Evolutionary conservation across 2,113 vertebrate genomes (phyloP), one percentile per base, ranked within the genome.

Genomic region (Camelus dromedarius): DNA sequence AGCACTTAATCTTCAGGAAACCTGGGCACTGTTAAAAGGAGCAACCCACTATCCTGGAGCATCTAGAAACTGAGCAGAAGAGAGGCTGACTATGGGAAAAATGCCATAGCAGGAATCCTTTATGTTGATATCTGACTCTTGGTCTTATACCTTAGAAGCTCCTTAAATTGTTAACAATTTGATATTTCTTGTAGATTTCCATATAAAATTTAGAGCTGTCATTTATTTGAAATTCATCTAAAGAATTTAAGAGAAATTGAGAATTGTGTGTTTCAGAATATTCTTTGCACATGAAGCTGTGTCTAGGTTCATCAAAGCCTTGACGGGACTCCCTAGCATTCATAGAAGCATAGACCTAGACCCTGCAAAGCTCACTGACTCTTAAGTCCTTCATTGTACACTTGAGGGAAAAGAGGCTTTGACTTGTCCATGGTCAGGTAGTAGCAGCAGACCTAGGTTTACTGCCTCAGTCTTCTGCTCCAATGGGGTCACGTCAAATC

Each of bases 161-260:
- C 15, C 52, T 84, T 48, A 64, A 18, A 50, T 91, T 62, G 26
- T 64, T 91, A 46, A 62, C 42, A 69, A 60, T 64, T 77, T 73
- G 32, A 48, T 81, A 92, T 79, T 86, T 58, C 26, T 76, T 13
- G 35, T 66, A 62, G 48, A 67, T 77, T 52, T 13, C 20, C 20
- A 69, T 38, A n/a, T 15, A 20, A 82, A 92, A 70, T 12, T 81
- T 72, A 46, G 50, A 88, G 84, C 30, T 91, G 10, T 66, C 42
- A 64, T 67, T 76, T 72, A 62, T 72, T 66, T 96, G 38, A 80
- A 93, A 87, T 95, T 35, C 15, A 76, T 75, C 30, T 80, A n/a
- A 35, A 76, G 42, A 91, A 91, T 86, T 89, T 86, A 73, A 67
- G 88, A 76, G 32, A 90, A 94, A 8, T 13, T 75, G 75, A 52